Conservation (phyloP, 2,888 invertebrate genomes). For the Limenitis arthemis region DNA sequence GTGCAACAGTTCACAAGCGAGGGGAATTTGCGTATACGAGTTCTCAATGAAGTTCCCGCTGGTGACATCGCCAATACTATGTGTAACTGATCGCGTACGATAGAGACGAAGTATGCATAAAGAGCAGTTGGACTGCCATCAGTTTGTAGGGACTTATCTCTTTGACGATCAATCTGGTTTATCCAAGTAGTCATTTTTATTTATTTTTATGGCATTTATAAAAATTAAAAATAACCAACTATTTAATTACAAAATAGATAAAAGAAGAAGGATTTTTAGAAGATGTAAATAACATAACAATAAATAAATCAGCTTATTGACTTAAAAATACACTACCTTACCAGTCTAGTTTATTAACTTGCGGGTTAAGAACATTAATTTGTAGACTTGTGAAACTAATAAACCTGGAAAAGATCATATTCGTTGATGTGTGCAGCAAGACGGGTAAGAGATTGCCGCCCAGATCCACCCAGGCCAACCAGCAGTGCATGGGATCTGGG, state of each 20-base stretch:
- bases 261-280: slow-evolving; percentile 95
- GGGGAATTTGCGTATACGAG: slow-evolving; percentile 90
- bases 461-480: slow-evolving; percentile 95
- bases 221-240: background rate
- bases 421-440: slow-evolving; percentile 95
- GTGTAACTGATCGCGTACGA: slow-evolving; percentile 92
- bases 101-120: slow-evolving; percentile 91
- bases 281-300: slow-evolving; percentile 92
- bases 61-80: slow-evolving; percentile 92
- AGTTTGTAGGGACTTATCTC: slow-evolving; percentile 89
- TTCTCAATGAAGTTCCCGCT: slow-evolving; percentile 88
- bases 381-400: too few species aligned
- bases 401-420: slow-evolving; percentile 84
- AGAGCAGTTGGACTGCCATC: slow-evolving; percentile 93
- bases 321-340: too few species aligned
- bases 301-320: background rate
- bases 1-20: slow-evolving; percentile 96
- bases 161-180: slow-evolving; percentile 84
- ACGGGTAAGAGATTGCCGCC: slow-evolving; percentile 91
- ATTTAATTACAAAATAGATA: slow-evolving; percentile 66
- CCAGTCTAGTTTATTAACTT: too few species aligned
- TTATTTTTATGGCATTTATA: background rate
- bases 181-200: background rate
- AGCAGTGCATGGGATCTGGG: slow-evolving; percentile 92
- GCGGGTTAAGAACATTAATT: too few species aligned